phyloP scores from a whole-genome alignment of 2,113 vertebrate species.

The Strix uralensis region DNA sequence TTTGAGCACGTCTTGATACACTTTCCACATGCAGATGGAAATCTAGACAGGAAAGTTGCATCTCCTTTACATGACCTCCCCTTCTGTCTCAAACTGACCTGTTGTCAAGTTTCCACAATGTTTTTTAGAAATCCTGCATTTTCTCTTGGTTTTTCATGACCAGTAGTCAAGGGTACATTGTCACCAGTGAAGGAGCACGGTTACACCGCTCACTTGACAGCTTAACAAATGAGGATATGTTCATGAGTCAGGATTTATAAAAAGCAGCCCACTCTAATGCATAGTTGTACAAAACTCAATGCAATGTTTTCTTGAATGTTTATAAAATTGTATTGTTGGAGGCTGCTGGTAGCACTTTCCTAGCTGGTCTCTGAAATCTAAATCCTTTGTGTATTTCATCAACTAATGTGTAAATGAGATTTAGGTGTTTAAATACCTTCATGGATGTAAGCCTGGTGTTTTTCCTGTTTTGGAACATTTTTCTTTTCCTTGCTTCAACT shows the following conservation, averaged over 20 bases:
- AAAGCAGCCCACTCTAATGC: neutral
- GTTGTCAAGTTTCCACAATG: neutral
- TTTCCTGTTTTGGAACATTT: neutral
- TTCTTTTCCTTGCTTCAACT: neutral
- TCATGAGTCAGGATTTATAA: neutral
- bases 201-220: neutral
- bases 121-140: neutral
- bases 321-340: accelerated
- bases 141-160: neutral
- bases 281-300: neutral
- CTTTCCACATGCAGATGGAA: neutral
- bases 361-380: neutral
- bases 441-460: neutral
- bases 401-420: neutral
- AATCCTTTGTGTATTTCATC: neutral
- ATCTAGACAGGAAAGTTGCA: neutral
- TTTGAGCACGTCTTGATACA: neutral
- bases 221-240: neutral
- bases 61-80: neutral
- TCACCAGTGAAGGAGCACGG: neutral
- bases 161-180: neutral
- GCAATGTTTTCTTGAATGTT: neutral
- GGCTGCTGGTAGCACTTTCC: neutral
- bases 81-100: neutral
- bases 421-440: neutral